Evolutionary conservation across 2,797 vertebrate species (phyloP).

Genomic region (Phyllotis vaccarum): DNA sequence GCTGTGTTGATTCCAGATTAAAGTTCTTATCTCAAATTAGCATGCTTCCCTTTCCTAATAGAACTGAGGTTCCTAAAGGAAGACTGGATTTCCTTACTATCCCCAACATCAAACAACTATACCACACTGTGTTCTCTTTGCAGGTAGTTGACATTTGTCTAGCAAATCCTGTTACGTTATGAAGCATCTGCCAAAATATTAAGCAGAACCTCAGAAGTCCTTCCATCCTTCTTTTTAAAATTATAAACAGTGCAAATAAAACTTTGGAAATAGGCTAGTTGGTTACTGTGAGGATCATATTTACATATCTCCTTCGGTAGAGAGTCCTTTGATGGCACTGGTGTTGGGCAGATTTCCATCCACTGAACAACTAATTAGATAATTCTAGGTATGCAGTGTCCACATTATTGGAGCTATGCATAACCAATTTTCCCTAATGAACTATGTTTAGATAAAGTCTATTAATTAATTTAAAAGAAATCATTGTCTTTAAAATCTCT

Average conservation of each 20-base stretch:
- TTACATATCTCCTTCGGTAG: background rate
- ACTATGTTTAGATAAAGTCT: slow-evolving; percentile 13
- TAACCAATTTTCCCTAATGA: slow-evolving; percentile 62
- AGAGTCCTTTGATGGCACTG: background rate
- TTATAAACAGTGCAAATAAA: background rate
- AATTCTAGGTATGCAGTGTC: slow-evolving; percentile 21
- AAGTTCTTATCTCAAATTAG: slow-evolving; percentile 33
- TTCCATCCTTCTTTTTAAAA: background rate
- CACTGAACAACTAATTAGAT: slow-evolving; percentile 43
- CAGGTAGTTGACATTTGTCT: slow-evolving; percentile 1
- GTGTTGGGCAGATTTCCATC: background rate
- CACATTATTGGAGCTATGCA: slow-evolving; percentile 31
- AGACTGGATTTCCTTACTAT: background rate
- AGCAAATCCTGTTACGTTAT: slow-evolving; percentile 33
- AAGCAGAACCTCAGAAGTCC: background rate
- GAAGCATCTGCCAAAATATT: slow-evolving; percentile 56
- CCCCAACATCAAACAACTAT: background rate
- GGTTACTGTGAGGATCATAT: slow-evolving; percentile 39
- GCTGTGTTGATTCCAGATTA: background rate
- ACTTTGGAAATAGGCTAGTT: background rate
- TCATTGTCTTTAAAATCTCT: slow-evolving; percentile 33
- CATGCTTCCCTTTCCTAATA: background rate
- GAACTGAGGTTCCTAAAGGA: background rate
- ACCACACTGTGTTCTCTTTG: background rate
- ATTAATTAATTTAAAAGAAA: slow-evolving; percentile 64